Evolutionary conservation across 2,888 invertebrate species (phyloP).

Genomic region (Scaptomyza caliginosa): DNA sequence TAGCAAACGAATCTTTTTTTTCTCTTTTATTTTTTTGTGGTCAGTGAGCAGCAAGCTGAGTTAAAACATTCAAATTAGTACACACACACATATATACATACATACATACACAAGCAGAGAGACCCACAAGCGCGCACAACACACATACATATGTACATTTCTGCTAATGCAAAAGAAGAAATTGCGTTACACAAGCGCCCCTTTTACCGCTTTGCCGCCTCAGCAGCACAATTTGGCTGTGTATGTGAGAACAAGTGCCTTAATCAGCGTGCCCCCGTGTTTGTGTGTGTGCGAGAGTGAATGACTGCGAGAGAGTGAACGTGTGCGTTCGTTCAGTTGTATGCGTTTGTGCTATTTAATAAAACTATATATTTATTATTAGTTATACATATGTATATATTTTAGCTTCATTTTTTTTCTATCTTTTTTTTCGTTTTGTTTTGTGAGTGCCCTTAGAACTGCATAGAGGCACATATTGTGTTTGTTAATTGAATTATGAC

Average conservation of each 20-base stretch:
- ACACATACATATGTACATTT: not conserved
- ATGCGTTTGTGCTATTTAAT: constrained; percentile 38
- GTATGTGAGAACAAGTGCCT: constrained; percentile 53
- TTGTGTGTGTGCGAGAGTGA: constrained; percentile 26
- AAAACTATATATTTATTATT: constrained; percentile 20
- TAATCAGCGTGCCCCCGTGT: constrained; percentile 43
- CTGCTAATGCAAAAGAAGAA: constrained; percentile 52
- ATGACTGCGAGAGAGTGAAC: constrained; percentile 19
- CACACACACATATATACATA: constrained; percentile 15
- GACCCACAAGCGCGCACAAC: not conserved
- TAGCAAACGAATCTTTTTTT: constrained; percentile 19
- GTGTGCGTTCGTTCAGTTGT: constrained; percentile 44
- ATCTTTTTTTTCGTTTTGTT: constrained; percentile 8
- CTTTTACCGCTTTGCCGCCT: constrained; percentile 42
- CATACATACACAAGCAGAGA: not conserved
- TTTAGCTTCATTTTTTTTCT: constrained; percentile 9
- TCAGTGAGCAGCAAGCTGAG: constrained; percentile 24
- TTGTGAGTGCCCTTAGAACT: not conserved
- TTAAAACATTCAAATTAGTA: constrained; percentile 43
- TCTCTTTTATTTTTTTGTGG: constrained; percentile 33
- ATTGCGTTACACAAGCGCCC: constrained; percentile 74
- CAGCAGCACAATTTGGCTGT: constrained; percentile 10
- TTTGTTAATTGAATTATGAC: constrained; percentile 16
- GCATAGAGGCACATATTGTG: not conserved
- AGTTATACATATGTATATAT: constrained; percentile 7